Evolutionary conservation across 64 coral and sea anemone genomes (phyloP), one percentile per base, ranked within the genome.

Genomic region (Montipora capricornis): DNA sequence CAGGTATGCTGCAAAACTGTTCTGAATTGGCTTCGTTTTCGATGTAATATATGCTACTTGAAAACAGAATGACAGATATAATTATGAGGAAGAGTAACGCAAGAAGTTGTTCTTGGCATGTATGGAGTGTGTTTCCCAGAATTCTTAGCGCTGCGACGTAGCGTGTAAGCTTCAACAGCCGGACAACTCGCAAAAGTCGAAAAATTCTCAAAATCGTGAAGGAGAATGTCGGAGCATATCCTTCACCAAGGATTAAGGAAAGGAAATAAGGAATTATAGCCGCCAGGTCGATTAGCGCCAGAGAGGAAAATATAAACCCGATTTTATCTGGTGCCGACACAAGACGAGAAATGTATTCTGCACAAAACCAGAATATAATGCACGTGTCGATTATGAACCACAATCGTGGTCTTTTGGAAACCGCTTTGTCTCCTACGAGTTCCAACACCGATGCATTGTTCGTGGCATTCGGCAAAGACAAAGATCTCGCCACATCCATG

Each of bases 351-450:
- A 92, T 7, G 20, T 92, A 98, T 79, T 98, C 96, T 0, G 51
- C 14, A 5, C 89, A 92, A 49, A 98, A 98, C 96, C 96, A 98
- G 20, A 82, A 47, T 60, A 95, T 93, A 50, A 93, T 83, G 17
- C 66, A 83, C 2, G 96, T 89, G 58, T 98, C 96, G 20, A 98
- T 88, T 37, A 98, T 52, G 79, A 98, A 98, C 96, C 96, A 98
- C 3, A 77, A 44, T 64, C 37, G 64, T n/a, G 90, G 73, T n/a
- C 80, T 82, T 68, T 70, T 86, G 4, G 78, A 45, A 59, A 58
- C 29, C 44, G 19, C 59, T 62, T 73, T 77, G 78, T 80, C 8
- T 22, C 58, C 80, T 17, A 52, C 50, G 13, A 3, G 15, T 47
- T 26, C 4, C n/a, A 46, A 48, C 70, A 44, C 50, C 49, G 73